phyloP scores from a whole-genome alignment of 2,113 vertebrate genomes.

The Petrocephalus microphthalmus region DNA sequence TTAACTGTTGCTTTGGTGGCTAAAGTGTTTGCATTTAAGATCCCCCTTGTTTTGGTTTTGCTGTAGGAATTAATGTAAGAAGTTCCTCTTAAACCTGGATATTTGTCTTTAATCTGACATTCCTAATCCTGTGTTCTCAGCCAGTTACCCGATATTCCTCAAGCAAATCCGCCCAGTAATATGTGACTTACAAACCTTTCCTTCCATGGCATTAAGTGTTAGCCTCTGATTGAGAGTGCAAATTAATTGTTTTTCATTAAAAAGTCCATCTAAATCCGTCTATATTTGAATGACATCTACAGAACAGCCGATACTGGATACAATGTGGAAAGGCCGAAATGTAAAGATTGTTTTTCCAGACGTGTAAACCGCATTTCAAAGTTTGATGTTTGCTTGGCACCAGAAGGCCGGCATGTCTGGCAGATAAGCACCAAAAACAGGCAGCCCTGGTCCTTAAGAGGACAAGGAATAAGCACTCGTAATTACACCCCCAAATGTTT shows the following conservation, averaged over 20 bases:
- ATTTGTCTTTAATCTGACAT: not conserved
- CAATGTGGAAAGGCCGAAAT: not conserved
- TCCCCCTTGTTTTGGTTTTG: not conserved
- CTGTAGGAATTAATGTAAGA: not conserved
- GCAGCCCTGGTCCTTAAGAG: constrained; percentile 5
- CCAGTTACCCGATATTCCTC: not conserved
- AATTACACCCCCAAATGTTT: constrained; percentile 48
- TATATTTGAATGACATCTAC: not conserved
- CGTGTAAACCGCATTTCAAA: not conserved
- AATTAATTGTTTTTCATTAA: not conserved
- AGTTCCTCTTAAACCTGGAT: not conserved
- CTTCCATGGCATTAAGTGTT: not conserved
- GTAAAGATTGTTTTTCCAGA: not conserved
- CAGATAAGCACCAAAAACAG: not conserved
- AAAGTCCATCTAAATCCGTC: not conserved
- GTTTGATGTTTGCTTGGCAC: not conserved
- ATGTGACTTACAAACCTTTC: not conserved
- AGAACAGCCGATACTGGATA: not conserved
- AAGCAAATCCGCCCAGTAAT: not conserved
- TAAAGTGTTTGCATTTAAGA: not conserved
- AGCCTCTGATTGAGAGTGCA: not conserved
- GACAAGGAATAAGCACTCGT: constrained; percentile 28
- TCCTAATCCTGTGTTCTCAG: not conserved
- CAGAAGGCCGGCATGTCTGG: not conserved
- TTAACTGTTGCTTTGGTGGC: not conserved